Base-by-base conservation (phyloP, 2,888 invertebrate species). In the Scaptomyza parva region DNA sequence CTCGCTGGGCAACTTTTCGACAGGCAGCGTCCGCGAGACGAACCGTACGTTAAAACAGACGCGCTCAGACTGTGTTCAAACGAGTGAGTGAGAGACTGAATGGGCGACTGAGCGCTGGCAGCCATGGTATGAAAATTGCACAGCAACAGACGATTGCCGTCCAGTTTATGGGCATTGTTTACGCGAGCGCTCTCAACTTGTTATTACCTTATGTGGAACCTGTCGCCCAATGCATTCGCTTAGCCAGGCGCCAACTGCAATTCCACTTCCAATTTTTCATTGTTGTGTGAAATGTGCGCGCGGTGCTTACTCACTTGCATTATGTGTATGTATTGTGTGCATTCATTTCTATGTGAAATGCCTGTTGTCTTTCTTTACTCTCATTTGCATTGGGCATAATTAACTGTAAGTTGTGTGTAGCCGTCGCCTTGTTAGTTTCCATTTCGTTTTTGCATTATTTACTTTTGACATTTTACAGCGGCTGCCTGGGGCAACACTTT, bases 131-230 rank as follows among this genome's bases (percentile, higher is more conserved):
- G 52, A 60, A 73, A 80, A 80, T 78, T 78, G 86, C 86, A 80
- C 64, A 61, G 58, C 71, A 61, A 50, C 14, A 44, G 69, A 52
- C 33, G 44, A n/a, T 45, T 47, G 33, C 60, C 67, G 82, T 81
- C 81, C 83, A 86, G 67, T 80, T 80, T 86, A 83, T 83, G 80
- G 86, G 70, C 78, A 67, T 80, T 72, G 80, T 77, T 68, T 76
- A 60, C 44, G 53, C 43, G 59, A 61, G 55, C 64, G 58, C 79
- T 78, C 78, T 30, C 71, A 68, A 68, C 61, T 54, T 74, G 74
- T 68, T 70, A 59, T 79, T 76, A 66, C 71, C 71, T 62, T 83
- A 66, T 78, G 84, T 83, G 69, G 68, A 68, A 64, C 69, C 77
- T 74, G 74, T 72, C 62, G 47, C 50, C 26, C 48, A 1, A 40